Evolutionary conservation across 2,888 invertebrate species (phyloP), one percentile per base, ranked within the genome.

Genomic region (Xanthia icteritia): DNA sequence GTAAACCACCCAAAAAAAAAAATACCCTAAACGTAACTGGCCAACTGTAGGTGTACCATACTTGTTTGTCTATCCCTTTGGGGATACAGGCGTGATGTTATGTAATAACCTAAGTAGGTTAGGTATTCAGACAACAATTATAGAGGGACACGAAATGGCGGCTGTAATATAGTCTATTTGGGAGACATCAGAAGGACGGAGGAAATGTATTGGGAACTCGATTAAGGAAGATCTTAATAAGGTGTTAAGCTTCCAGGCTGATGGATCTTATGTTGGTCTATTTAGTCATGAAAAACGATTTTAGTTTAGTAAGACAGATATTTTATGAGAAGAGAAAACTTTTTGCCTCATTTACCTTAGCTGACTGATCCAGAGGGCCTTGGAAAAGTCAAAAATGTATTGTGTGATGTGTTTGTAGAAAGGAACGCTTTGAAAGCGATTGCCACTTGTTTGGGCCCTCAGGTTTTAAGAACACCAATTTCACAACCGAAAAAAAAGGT

Each of bases 161-260:
- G 73, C 71, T 63, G 56, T 68, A 63, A 68, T 51, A 54, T 39
- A 23, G 73, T 63, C 63, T 63, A 54, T 70, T 70, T 72, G 71
- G 65, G 58, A 45, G 31, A 61, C 64, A 56, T 79, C 51, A 66
- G 27, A 48, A 45, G 45, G 58, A 51, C 61, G 27, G 42, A 79
- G 65, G 58, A 83, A 73, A 83, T 83, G 73, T 77, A 51, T 83
- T 83, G 78, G 56, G 73, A 79, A 70, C 68, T n/a, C 69, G 69
- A 73, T 61, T 69, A 66, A 61, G 61, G 23, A n/a, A 56, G 31
- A 54, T 69, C 58, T 27, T 72, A 63, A 67, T 76, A 66, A 76
- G 61, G 68, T 83, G 81, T 66, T 81, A 51, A 81, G 60, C 42
- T 58, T 23, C 23, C 39, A 42, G 56, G 31, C 69, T 27, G 39